Base-by-base conservation (phyloP, 2,113 vertebrate genomes). In the Catharus bicknelli region DNA sequence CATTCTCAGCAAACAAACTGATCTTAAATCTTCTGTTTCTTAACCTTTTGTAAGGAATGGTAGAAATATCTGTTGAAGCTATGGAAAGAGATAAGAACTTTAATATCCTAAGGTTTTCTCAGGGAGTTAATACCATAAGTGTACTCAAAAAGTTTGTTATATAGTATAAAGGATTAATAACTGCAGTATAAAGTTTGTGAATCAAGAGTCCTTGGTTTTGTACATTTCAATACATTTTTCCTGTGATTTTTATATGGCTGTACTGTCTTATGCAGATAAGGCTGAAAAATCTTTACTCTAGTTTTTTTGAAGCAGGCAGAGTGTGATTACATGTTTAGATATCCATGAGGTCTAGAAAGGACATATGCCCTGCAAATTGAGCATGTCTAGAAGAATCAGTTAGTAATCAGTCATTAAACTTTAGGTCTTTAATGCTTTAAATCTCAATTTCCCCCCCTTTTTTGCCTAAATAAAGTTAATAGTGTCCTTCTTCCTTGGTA, bases 71-170 rank as follows among this genome's bases (percentile, higher is more conserved):
- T 90, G 51, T 45, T 88, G 61, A 94, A 85, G 90, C 26, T 84
- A 72, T 51, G 67, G 51, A 68, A 96, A 58, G 42, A 86, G 69
- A 72, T 92, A 84, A 94, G 59, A 96, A 93, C 43, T 54, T 59
- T 42, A 78, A 51, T 66, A 79, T 57, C 51, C 51, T 69, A 94
- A 93, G 76, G 34, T 93, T 94, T 95, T 57, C 74, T 95, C 29
- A 50, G 42, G 92, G 79, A 96, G 47, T 53, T 86, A 83, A 34
- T 80, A 57, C 73, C n/a, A 29, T 90, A 78, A 75, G 25, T 69
- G 64, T 90, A 51, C n/a, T 42, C 4, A 0, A 32, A 70, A 75
- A 62, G 45, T 90, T 77, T 77, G 17, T 78, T 90, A 43, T 79
- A 38, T 7, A 22, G 22, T 9, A 48, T 51, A 50, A 76, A 76